Evolutionary conservation across 2,113 vertebrate genomes (phyloP).

Genomic region (Rutilus rutilus): DNA sequence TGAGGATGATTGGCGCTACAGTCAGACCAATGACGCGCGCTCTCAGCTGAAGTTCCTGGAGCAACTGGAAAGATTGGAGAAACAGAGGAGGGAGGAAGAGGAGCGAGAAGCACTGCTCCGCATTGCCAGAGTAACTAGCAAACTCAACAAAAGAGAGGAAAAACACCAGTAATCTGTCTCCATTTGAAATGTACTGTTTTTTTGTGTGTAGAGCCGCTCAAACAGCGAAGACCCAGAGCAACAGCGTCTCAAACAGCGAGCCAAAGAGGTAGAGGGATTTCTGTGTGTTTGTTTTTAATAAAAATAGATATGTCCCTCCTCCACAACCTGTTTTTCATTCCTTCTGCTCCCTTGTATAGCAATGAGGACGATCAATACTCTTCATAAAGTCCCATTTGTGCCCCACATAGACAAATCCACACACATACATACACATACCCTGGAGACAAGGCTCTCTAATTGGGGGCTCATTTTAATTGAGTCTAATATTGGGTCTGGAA

Average conservation of each 20-base stretch:
- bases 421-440: constrained; percentile 90
- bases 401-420: constrained; percentile 87
- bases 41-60: constrained; percentile 92
- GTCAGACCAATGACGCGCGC: constrained; percentile 81
- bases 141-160: neutral
- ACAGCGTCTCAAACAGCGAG: constrained; percentile 91
- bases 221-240: constrained; percentile 90
- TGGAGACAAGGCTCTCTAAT: constrained; percentile 90
- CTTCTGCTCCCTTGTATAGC: constrained; percentile 31
- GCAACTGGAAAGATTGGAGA: constrained; percentile 80
- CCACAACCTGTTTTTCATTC: constrained; percentile 36
- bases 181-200: neutral
- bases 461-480: constrained; percentile 95
- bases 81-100: constrained; percentile 79
- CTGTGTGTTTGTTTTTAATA: constrained; percentile 6
- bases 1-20: constrained; percentile 81
- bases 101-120: constrained; percentile 85
- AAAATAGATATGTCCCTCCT: neutral
- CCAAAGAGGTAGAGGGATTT: constrained; percentile 82
- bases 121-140: constrained; percentile 81
- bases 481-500: constrained; percentile 92
- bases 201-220: constrained; percentile 82
- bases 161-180: neutral
- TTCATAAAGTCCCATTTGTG: constrained; percentile 47
- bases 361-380: constrained; percentile 39